Evolutionary conservation across 2,888 invertebrate species (phyloP).

Genomic region (Melipona beecheii): DNA sequence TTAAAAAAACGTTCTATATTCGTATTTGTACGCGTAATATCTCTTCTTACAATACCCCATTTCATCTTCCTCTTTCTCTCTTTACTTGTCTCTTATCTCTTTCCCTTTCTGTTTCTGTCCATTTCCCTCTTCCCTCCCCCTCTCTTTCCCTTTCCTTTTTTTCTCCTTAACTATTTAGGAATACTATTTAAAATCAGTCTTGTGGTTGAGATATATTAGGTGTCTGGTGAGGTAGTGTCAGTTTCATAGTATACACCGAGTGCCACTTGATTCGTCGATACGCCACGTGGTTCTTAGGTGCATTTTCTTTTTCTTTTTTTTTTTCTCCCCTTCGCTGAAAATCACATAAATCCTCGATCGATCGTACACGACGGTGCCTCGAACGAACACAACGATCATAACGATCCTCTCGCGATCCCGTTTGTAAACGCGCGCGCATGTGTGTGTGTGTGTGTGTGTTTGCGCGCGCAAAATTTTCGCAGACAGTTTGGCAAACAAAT

Average conservation of each 20-base stretch:
- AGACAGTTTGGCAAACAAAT: neutral
- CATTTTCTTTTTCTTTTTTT: neutral
- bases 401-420: neutral
- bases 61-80: conserved; percentile 17
- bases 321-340: neutral
- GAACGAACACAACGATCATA: neutral
- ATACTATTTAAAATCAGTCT: conserved; percentile 84
- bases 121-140: conserved; percentile 17
- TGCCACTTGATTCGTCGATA: conserved; percentile 69
- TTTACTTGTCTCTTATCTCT: neutral
- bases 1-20: conserved; percentile 72
- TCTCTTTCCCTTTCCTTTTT: conserved; percentile 43
- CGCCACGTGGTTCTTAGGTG: neutral
- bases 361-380: neutral
- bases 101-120: conserved; percentile 4
- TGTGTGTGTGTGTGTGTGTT: neutral
- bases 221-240: conserved; percentile 84
- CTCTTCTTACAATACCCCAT: conserved; percentile 58
- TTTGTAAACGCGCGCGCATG: neutral
- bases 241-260: conserved; percentile 82
- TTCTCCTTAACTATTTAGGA: conserved; percentile 78
- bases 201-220: conserved; percentile 84
- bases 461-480: neutral
- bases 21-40: conserved; percentile 76
- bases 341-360: conserved; percentile 26